Base-by-base conservation (phyloP, 2,113 vertebrate species). In the Carassius auratus region DNA sequence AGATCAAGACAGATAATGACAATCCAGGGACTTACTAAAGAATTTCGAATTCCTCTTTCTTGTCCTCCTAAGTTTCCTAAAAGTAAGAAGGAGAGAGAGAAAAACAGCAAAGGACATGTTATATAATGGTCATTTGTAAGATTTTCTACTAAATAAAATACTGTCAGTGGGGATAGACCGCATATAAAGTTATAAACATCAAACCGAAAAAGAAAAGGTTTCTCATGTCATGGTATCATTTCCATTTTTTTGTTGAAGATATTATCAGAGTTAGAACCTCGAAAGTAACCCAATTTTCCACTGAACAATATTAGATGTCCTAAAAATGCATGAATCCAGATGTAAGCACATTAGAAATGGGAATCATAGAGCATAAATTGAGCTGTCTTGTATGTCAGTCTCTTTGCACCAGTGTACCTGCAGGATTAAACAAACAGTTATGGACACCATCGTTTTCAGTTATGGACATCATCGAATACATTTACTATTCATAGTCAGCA, bases 31-130 rank as follows among this genome's bases (percentile, higher is more conserved):
- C 95, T 94, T 87, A 95, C 95, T 93, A 90, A 91, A 94, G 86
- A 91, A 93, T 87, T 64, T 94, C 0, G 94, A 95, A 75, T 90
- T 95, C 73, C 91, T 92, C 76, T 83, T 93, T 89, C 82, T 93
- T 19, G 71, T 42, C 84, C 87, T 90, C 26, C 84, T 59, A 0
- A 93, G 74, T 77, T 61, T 89, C 83, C 94, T 95, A 57, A 87
- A 84, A 23, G 2, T 1, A 12, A 36, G 50, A 79, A 33, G 86
- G 2, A 42, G 7, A 76, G 19, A 86, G 3, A 74, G 23, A 9
- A 3, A 9, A 45, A 9, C 42, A 62, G 13, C 1, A n/a, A 36
- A 84, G 81, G 3, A 36, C 13, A 50, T n/a, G 48, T 38, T 3
- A 42, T 21, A 68, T 50, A 0, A 79, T 8, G 17, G 76, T 30